phyloP scores from a whole-genome alignment of 2,888 invertebrate genomes.

The Baronia brevicornis region DNA sequence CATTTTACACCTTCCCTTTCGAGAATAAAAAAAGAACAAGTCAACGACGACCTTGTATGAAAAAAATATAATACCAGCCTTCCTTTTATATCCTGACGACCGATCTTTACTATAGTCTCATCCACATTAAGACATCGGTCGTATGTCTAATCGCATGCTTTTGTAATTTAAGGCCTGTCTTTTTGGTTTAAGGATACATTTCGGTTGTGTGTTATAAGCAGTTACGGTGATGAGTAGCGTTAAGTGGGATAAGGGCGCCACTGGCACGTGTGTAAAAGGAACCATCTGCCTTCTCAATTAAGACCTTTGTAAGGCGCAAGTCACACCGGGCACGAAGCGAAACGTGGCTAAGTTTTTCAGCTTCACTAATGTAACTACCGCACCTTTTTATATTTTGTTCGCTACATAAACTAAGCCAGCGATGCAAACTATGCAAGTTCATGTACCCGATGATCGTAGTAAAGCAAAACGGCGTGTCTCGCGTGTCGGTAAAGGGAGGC shows the following conservation, averaged over 20 bases:
- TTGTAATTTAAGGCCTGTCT: not conserved
- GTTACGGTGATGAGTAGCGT: not conserved
- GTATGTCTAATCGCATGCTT: constrained; percentile 1
- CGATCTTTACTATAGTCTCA: constrained; percentile 9
- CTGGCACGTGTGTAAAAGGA: constrained; percentile 41
- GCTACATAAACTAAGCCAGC: too few species aligned
- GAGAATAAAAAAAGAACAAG: constrained; percentile 9
- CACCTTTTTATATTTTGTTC: too few species aligned
- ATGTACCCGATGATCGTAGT: too few species aligned
- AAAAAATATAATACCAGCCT: constrained; percentile 11
- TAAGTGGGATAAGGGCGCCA: constrained; percentile 27
- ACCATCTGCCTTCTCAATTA: constrained; percentile 54
- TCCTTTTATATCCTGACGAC: constrained; percentile 12
- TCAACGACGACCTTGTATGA: constrained; percentile 14
- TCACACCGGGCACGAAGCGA: too few species aligned
- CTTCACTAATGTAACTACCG: too few species aligned
- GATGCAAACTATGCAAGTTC: too few species aligned
- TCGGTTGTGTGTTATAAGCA: constrained; percentile 3
- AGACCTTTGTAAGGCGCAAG: constrained; percentile 25
- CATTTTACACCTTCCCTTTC: constrained; percentile 15
- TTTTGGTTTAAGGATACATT: constrained; percentile 1
- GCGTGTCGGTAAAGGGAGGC: too few species aligned
- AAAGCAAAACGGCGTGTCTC: too few species aligned
- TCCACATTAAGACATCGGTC: constrained; percentile 2
- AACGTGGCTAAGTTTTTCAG: too few species aligned